Evolutionary conservation across 2,797 vertebrate species (phyloP).

Genomic region (Dipus sagitta): DNA sequence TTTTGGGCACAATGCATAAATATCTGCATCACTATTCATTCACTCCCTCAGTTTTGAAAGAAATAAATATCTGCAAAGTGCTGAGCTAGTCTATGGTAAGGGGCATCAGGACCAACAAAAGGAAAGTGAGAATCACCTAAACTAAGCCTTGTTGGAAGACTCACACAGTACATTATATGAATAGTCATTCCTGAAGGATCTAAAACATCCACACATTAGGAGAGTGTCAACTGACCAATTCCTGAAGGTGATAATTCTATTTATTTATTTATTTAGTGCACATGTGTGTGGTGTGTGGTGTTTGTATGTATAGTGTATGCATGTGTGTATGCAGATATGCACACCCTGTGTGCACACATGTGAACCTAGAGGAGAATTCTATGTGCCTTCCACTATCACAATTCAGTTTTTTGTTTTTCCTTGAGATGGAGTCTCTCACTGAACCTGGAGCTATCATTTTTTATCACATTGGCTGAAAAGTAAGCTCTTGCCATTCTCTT

Average conservation of each 20-base stretch:
- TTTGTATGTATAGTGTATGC: no score
- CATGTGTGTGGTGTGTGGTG: no score
- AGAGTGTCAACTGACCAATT: neutral
- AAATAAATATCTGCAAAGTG: neutral
- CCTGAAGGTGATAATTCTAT: neutral
- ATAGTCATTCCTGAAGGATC: neutral
- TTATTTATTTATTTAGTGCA: no score
- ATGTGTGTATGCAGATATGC: no score
- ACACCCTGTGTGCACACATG: no score
- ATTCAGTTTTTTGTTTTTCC: no score
- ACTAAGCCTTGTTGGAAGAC: neutral
- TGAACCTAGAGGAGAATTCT: no score
- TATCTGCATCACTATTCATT: neutral
- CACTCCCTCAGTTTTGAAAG: neutral
- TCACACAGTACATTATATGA: neutral
- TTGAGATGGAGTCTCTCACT: no score
- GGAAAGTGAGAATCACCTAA: neutral
- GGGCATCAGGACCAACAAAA: neutral
- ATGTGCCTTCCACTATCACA: no score
- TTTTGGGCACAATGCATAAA: neutral
- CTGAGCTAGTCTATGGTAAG: neutral
- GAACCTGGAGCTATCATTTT: no score
- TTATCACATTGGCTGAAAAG: no score
- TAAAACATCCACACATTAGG: neutral
- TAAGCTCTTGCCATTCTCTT: no score